Conservation (phyloP, 2,797 vertebrate genomes). For the Myotis myotis region DNA sequence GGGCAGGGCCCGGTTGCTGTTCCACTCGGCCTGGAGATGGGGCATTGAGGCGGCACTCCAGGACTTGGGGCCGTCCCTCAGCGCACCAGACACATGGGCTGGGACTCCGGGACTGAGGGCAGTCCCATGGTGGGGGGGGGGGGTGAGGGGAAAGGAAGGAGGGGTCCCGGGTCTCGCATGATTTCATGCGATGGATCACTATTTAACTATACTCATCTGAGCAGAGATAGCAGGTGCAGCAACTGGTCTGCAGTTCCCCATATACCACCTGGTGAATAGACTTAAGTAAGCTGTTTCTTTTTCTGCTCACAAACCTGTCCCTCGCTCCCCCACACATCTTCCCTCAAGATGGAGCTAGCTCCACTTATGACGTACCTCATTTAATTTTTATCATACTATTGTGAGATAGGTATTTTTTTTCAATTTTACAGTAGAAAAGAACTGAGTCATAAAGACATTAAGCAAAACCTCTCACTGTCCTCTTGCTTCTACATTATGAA, state of each 20-base stretch:
- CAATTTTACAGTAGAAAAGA: background rate
- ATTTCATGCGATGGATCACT: no score
- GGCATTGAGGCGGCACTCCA: no score
- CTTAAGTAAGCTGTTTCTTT: background rate
- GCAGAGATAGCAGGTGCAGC: background rate
- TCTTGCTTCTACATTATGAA: background rate
- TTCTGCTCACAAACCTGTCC: background rate
- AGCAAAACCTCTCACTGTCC: background rate
- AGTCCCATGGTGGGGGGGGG: no score
- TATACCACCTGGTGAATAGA: background rate
- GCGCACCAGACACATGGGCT: no score
- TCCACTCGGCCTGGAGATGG: accelerated
- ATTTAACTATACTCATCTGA: background rate
- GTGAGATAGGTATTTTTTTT: background rate
- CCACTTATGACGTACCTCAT: background rate
- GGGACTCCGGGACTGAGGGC: no score
- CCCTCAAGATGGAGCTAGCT: background rate
- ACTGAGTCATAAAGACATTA: background rate
- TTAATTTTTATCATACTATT: background rate
- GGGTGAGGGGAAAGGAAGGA: no score
- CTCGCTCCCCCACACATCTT: background rate
- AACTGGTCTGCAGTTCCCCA: background rate
- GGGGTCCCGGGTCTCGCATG: no score
- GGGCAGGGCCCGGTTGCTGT: no score
- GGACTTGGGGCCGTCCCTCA: no score